Base-by-base conservation (phyloP, 2,113 vertebrate species). In the Xiphophorus couchianus region DNA sequence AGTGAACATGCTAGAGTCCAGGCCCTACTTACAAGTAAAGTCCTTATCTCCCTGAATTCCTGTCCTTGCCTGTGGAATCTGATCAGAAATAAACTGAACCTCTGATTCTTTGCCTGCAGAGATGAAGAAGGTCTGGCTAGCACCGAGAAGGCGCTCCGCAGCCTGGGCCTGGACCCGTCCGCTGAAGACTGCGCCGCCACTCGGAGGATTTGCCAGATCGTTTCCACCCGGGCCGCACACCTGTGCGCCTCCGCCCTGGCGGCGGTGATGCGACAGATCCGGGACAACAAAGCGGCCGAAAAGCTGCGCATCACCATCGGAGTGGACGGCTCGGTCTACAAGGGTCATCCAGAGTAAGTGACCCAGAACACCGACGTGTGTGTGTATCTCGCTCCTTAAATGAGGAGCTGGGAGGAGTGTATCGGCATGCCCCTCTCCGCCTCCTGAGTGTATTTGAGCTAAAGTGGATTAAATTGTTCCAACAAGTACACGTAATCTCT, bases 261-360 rank as follows among this genome's bases (percentile, higher is more conserved):
- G 0, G 96, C 97, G 0, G 95, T 99, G 22, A 94, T 99, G 65
- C 85, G 95, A 1, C 97, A 98, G 84, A 95, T 99, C 91, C 95
- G 96, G 51, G 97, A 98, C 78, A 99, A 99, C 93, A 98, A 98
- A 87, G 95, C 96, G 0, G 86, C 93, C 0, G 96, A 98, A 0
- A 86, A 94, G 22, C 88, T 99, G 79, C 95, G 96, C 2, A 96
- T 96, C 74, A 98, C 97, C 0, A 87, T 99, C 0, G 98, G 96
- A 0, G 98, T 96, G 0, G 98, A 99, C 0, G 98, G 98, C 25
- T 96, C 98, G 0, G 97, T 99, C 70, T 99, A 99, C 94, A 99
- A 99, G 88, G 98, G 96, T 69, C 98, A 99, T 69, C 96, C 96
- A 0, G 96, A 96, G 98, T 99, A 91, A 96, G 98, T 95, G 2